Percentiles rank a stretch among this genome's conserved stretches.
Conservation (phyloP, 2,888 invertebrate genomes). For the Lycaena phlaeas region DNA sequence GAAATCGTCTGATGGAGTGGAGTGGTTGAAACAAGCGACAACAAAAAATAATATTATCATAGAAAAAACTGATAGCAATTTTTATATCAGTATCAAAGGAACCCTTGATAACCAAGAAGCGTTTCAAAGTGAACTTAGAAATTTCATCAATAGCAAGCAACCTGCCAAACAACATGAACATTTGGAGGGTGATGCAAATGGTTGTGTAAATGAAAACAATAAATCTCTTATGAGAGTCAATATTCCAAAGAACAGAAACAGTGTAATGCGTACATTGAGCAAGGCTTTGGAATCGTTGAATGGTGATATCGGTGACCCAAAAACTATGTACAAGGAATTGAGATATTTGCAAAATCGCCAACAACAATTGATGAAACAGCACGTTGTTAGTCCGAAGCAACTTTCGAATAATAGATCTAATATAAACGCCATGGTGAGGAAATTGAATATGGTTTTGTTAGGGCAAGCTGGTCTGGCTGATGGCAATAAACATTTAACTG, state of each 20-base stretch:
- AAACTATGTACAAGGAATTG: conserved; percentile 51
- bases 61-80: conserved; percentile 39
- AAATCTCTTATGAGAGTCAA: conserved; percentile 19
- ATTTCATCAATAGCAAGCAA: conserved; percentile 35
- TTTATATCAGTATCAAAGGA: conserved; percentile 63
- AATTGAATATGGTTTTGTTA: conserved; percentile 72
- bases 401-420: conserved; percentile 39
- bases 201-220: conserved; percentile 13
- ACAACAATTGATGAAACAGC: conserved; percentile 45
- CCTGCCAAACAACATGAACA: conserved; percentile 8
- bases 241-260: conserved; percentile 48
- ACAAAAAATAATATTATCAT: conserved; percentile 44
- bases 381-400: conserved; percentile 39
- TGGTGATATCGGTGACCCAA: conserved; percentile 65
- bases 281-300: conserved; percentile 48
- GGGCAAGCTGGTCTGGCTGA: conserved; percentile 73
- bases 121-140: conserved; percentile 61
- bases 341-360: conserved; percentile 52
- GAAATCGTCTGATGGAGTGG: conserved; percentile 53
- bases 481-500: conserved; percentile 57
- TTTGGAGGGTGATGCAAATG: conserved; percentile 24
- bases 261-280: conserved; percentile 37
- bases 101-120: conserved; percentile 59
- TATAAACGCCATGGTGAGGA: conserved; percentile 58
- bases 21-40: conserved; percentile 48